Percentiles rank a stretch among this genome's conserved stretches.
These are phyloP conservation scores for Ariolimax columbianus DNA, from an alignment of 2,888 invertebrate species.

Conservation along the genomic window DNA sequence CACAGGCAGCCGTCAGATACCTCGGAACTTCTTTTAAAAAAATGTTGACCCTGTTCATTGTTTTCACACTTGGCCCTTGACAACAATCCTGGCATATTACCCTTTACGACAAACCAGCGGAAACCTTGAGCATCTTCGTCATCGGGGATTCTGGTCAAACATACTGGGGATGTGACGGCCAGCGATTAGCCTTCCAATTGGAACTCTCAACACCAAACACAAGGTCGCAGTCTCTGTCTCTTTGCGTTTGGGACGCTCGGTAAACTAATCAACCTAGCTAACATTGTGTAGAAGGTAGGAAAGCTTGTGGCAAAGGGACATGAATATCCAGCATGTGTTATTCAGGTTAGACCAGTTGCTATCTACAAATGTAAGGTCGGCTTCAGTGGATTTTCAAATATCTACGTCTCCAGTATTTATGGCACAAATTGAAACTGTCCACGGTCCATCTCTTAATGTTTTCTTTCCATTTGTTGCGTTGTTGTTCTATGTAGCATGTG, in stretches of 20 bases:
- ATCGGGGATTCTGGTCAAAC: neutral
- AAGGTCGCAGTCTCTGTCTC: neutral
- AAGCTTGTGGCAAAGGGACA: too few relatives aligned
- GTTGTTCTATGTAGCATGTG: too few relatives aligned
- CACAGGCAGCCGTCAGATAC: neutral
- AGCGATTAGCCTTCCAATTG: neutral
- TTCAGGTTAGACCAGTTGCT: too few relatives aligned
- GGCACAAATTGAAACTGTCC: too few relatives aligned
- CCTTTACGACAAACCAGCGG: neutral
- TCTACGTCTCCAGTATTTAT: too few relatives aligned
- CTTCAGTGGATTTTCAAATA: too few relatives aligned
- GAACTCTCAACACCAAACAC: neutral
- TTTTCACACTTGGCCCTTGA: neutral
- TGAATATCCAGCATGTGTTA: too few relatives aligned
- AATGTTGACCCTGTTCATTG: neutral
- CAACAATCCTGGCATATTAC: neutral
- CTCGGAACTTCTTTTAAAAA: neutral
- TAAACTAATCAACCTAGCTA: too few relatives aligned
- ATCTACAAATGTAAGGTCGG: too few relatives aligned
- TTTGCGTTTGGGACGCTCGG: neutral
- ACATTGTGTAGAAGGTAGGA: too few relatives aligned
- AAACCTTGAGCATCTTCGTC: neutral
- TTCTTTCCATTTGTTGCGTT: too few relatives aligned
- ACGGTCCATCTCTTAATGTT: too few relatives aligned
- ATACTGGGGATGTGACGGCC: neutral